Evolutionary conservation across 2,888 invertebrate genomes (phyloP).

Genomic region (Phytoseiulus persimilis): DNA sequence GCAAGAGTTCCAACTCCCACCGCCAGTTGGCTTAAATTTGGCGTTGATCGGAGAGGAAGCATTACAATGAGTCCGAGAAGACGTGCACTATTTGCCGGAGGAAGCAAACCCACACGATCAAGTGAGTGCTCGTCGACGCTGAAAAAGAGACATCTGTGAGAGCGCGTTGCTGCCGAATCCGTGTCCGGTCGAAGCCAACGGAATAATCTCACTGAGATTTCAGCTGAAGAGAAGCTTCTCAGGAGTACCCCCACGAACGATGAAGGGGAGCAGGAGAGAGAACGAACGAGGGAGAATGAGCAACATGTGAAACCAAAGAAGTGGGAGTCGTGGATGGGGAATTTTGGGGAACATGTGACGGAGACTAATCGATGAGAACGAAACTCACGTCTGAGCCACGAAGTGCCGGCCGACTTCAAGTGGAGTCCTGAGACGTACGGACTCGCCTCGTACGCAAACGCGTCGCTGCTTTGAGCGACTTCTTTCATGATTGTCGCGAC

Average conservation of each 20-base stretch:
- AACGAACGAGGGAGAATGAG: too few relatives aligned
- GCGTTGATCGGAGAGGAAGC: not conserved
- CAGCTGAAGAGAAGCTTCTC: too few relatives aligned
- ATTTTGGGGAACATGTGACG: too few relatives aligned
- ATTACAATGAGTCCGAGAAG: not conserved
- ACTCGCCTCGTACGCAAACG: conserved; percentile 29
- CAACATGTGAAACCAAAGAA: too few relatives aligned
- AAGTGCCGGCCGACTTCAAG: not conserved
- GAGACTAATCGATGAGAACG: too few relatives aligned
- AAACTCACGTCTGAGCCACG: not conserved
- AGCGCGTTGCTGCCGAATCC: not conserved
- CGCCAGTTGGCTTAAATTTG: conserved; percentile 5
- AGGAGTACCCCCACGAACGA: too few relatives aligned
- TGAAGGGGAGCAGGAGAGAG: too few relatives aligned
- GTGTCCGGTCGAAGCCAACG: not conserved
- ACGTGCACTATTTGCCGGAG: not conserved
- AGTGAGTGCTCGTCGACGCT: not conserved
- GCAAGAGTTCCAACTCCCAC: not conserved
- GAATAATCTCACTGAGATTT: too few relatives aligned
- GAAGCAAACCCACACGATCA: not conserved
- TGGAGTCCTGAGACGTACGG: conserved; percentile 12
- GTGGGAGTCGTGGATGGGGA: too few relatives aligned
- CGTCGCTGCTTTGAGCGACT: conserved; percentile 37
- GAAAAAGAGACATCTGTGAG: not conserved
- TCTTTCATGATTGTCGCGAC: conserved; percentile 26